phyloP scores from a whole-genome alignment of 2,888 invertebrate species.

The Tachina fera region DNA sequence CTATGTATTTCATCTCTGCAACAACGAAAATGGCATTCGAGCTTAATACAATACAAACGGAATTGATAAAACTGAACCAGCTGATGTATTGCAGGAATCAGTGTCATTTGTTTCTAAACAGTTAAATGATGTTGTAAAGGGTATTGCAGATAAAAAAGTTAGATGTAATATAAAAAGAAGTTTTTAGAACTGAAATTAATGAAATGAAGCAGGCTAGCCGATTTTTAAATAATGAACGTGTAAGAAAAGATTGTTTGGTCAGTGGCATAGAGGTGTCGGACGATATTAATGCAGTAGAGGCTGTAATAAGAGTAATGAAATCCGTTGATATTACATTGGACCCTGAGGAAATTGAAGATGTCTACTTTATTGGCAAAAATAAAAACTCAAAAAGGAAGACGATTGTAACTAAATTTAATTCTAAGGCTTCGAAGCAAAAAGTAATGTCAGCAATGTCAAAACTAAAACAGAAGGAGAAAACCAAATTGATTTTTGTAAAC shows the following conservation, averaged over 20 bases:
- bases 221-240: too few relatives aligned
- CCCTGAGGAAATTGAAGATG: background rate
- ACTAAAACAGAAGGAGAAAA: slow-evolving; percentile 10
- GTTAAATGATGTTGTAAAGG: too few relatives aligned
- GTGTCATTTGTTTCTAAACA: too few relatives aligned
- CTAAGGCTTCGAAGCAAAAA: slow-evolving; percentile 18
- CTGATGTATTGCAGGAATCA: slow-evolving; percentile 3
- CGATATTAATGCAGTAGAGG: too few relatives aligned
- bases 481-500: slow-evolving; percentile 24
- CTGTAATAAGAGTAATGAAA: too few relatives aligned
- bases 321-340: too few relatives aligned
- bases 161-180: too few relatives aligned
- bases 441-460: slow-evolving; percentile 18
- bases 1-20: background rate
- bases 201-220: too few relatives aligned
- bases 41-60: slow-evolving; percentile 14
- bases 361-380: slow-evolving; percentile 24
- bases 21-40: background rate
- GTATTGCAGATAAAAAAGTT: too few relatives aligned
- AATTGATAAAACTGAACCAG: slow-evolving; percentile 22
- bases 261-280: too few relatives aligned
- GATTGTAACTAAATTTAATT: background rate
- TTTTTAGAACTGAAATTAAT: too few relatives aligned
- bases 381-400: slow-evolving; percentile 9
- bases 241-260: too few relatives aligned